These are phyloP conservation scores for Rhagoletis zephyria DNA, from an alignment of 1,140 invertebrate species.

Conservation along the genomic window DNA sequence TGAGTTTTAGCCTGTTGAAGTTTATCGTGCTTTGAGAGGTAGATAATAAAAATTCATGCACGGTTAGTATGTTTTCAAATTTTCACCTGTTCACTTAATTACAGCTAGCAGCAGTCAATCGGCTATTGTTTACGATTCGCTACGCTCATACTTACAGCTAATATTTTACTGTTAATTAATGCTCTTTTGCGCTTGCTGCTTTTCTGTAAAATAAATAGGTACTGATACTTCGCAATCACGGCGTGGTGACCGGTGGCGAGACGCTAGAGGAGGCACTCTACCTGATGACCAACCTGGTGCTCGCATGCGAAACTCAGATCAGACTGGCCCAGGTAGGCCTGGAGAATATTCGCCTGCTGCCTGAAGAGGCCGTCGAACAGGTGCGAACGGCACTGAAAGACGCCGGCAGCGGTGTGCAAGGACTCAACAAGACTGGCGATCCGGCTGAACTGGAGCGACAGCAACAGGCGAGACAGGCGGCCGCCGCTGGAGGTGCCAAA, in stretches of 20 bases:
- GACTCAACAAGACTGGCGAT: constrained; percentile 67
- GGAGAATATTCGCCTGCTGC: constrained; percentile 87
- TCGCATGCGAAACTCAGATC: constrained; percentile 90
- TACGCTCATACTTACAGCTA: no score
- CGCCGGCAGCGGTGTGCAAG: constrained; percentile 74
- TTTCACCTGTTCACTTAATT: no score
- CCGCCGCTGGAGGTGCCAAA: constrained; percentile 62
- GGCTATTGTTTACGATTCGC: no score
- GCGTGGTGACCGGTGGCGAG: constrained; percentile 94
- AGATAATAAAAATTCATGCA: no score
- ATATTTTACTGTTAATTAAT: no score
- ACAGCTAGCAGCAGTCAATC: no score
- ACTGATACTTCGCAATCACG: constrained; percentile 93
- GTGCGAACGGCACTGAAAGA: constrained; percentile 81
- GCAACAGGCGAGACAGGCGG: constrained; percentile 59
- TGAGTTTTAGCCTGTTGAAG: no score
- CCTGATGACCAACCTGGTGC: constrained; percentile 79
- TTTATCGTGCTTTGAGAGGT: no score
- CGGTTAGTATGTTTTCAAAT: no score
- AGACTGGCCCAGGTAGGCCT: constrained; percentile 86
- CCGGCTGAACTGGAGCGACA: constrained; percentile 58
- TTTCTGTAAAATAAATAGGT: no score
- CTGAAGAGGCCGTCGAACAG: constrained; percentile 86
- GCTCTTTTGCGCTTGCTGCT: no score
- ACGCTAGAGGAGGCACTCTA: constrained; percentile 97